phyloP scores from a whole-genome alignment of 1,140 invertebrate genomes.

The Schlechtendalia chinensis region DNA sequence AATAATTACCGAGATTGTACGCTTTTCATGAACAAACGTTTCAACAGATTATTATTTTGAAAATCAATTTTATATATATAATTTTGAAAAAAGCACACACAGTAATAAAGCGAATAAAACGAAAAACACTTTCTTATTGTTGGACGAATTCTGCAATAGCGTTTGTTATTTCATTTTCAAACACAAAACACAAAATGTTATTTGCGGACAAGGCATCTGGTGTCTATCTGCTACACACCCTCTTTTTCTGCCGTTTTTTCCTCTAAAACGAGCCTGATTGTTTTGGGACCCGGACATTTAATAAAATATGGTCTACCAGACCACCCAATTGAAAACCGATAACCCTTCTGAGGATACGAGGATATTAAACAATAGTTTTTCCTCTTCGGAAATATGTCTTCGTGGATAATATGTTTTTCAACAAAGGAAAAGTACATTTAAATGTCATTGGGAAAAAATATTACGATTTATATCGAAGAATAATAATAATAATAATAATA shows the following conservation, averaged over 20 bases:
- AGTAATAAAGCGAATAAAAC: neutral
- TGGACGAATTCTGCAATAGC: neutral
- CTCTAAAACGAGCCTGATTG: constrained; percentile 33
- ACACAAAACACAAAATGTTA: constrained; percentile 19
- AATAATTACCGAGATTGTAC: too few relatives aligned
- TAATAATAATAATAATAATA: neutral
- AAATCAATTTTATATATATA: neutral
- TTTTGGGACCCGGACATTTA: constrained; percentile 32
- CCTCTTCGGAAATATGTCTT: neutral
- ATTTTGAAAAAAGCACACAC: neutral
- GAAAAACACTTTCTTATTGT: neutral
- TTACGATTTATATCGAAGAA: neutral
- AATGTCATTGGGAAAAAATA: neutral
- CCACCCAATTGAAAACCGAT: constrained; percentile 40
- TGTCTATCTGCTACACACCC: constrained; percentile 28
- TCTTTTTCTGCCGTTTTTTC: constrained; percentile 18
- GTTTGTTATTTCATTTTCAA: constrained; percentile 13
- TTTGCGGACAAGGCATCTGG: constrained; percentile 35
- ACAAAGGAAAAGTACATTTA: constrained; percentile 2
- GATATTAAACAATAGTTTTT: constrained; percentile 42
- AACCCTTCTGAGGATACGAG: constrained; percentile 30
- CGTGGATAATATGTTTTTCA: constrained; percentile 3
- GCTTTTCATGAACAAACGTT: too few relatives aligned
- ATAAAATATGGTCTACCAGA: constrained; percentile 38
- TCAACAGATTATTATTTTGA: neutral